Base-by-base conservation (phyloP, 2,113 vertebrate genomes). In the Ammodytes dubius region DNA sequence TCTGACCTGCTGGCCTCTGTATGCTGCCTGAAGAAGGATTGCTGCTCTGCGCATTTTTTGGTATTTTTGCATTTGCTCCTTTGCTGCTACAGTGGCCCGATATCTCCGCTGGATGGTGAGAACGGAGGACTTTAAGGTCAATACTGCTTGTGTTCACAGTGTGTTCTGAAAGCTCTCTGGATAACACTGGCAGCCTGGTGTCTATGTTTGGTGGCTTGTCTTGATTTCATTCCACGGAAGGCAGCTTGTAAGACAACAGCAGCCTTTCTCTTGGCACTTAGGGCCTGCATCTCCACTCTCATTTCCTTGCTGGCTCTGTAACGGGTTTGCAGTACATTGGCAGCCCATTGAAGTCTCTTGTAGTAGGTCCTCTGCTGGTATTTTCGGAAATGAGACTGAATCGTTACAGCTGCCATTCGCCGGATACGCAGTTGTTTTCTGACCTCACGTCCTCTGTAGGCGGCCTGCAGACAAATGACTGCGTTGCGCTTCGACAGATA, bases 381-480 rank as follows among this genome's bases (percentile, higher is more conserved):
- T 92, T 89, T 96, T 85, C 96, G 94, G 27, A 96, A 95, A 69
- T 82, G 91, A 1, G 97, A 93, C 78, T 99, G 98, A 86, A 99
- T 96, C 42, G 89, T 19, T n/a, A 91, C 49, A 9, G 97, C 97
- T 54, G 95, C 92, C 0, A 11, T 1, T 3, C 66, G 92, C 19
- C 92, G 58, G 69, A 46, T 84, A 47, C 56, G 77, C 65, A 96
- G 63, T 1, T 58, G 81, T 83, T 82, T 94, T 65, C 96, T 95
- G 43, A 89, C 89, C 12, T 10, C 9, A 64, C 53, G 89, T 12
- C 96, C 95, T 81, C 94, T 96, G 94, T 95, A 98, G 1, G 91
- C 45, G 4, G 97, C 95, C 79, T 99, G 98, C 50, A 98, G 82
- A 27, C 81, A 77, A 85, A 95, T 60, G 3, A 79, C 93, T 6